phyloP scores from a whole-genome alignment of 2,888 invertebrate genomes.

The Patella ulyssiponensis region DNA sequence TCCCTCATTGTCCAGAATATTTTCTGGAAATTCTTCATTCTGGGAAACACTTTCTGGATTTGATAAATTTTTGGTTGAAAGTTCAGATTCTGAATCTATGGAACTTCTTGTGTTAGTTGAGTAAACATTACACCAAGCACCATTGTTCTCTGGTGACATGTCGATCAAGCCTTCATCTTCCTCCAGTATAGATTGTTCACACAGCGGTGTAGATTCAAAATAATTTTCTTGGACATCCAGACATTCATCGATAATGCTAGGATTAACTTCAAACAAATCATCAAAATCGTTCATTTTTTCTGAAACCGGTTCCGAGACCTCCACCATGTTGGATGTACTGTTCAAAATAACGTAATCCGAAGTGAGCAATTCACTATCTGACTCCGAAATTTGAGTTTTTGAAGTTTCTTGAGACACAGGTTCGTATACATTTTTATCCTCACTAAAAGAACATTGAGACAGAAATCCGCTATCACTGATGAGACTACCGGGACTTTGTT shows the following conservation, averaged over 20 bases:
- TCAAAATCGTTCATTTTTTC: background rate
- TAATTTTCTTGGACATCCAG: background rate
- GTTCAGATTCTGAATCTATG: too few relatives aligned
- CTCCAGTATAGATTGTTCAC: background rate
- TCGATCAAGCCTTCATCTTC: background rate
- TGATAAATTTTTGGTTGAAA: too few relatives aligned
- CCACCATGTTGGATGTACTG: background rate
- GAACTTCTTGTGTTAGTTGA: too few relatives aligned
- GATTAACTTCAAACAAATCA: slow-evolving; percentile 1
- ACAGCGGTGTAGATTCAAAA: background rate
- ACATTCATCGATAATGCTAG: slow-evolving; percentile 4
- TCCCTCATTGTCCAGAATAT: too few relatives aligned
- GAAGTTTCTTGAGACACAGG: background rate
- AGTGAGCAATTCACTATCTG: background rate
- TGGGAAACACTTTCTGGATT: too few relatives aligned
- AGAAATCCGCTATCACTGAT: slow-evolving; percentile 7
- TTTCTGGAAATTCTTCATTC: too few relatives aligned
- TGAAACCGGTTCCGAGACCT: background rate
- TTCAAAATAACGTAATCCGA: background rate
- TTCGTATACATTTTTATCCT: background rate
- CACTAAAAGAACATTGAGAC: background rate
- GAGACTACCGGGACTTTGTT: background rate
- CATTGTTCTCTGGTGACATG: too few relatives aligned
- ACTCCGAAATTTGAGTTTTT: background rate
- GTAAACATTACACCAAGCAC: too few relatives aligned